phyloP scores from a whole-genome alignment of 2,888 invertebrate genomes.

The Leucoma salicis region DNA sequence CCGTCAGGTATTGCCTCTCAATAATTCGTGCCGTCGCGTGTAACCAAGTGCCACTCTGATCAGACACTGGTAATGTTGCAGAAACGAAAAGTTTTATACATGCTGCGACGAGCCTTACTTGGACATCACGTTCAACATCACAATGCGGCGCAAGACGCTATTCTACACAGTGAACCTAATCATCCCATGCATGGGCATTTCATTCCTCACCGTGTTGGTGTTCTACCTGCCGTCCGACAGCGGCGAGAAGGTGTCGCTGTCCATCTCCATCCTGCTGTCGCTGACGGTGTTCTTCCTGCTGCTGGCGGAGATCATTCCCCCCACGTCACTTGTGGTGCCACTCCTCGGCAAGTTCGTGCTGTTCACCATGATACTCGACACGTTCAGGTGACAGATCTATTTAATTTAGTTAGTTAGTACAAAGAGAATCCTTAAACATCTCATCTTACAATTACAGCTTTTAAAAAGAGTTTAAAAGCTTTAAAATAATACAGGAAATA shows the following conservation, averaged over 20 bases:
- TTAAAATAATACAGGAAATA: too few species aligned
- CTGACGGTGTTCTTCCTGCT: constrained; percentile 98
- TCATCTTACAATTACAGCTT: too few species aligned
- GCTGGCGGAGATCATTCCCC: constrained; percentile 83
- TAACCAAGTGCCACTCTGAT: neutral
- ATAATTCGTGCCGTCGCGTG: neutral
- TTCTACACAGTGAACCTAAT: constrained; percentile 99
- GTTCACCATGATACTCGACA: constrained; percentile 97
- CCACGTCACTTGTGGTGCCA: constrained; percentile 96
- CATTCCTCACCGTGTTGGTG: constrained; percentile 97
- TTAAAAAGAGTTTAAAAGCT: too few species aligned
- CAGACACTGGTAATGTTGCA: constrained; percentile 89
- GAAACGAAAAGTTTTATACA: constrained; percentile 96
- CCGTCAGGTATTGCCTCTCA: constrained; percentile 86
- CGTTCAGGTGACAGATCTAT: constrained; percentile 93
- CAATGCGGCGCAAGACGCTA: constrained; percentile 96
- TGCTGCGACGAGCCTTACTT: constrained; percentile 98
- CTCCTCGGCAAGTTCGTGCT: constrained; percentile 96
- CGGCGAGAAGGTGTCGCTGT: constrained; percentile 98
- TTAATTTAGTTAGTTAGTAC: too few species aligned
- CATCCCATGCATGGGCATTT: constrained; percentile 98
- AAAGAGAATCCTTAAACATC: too few species aligned
- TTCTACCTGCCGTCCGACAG: constrained; percentile 99
- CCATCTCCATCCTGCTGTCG: constrained; percentile 96
- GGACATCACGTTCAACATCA: constrained; percentile 98